Evolutionary conservation across 2,888 invertebrate genomes (phyloP).

Genomic region (Atrina japonica): DNA sequence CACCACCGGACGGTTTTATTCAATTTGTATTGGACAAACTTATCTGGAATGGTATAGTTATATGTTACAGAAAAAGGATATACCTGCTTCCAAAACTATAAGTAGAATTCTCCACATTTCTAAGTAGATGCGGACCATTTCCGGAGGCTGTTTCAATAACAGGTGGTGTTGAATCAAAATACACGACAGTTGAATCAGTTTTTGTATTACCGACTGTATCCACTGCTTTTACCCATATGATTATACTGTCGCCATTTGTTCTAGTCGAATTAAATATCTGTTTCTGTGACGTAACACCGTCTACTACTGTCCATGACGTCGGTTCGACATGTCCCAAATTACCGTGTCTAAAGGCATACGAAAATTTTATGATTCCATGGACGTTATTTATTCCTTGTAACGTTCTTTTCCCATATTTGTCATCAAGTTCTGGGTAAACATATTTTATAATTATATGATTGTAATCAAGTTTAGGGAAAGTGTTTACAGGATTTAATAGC

Average conservation of each 20-base stretch:
- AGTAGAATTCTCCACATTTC: slow-evolving; percentile 12
- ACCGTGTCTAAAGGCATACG: slow-evolving; percentile 19
- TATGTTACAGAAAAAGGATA: not conserved
- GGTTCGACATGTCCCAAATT: slow-evolving; percentile 12
- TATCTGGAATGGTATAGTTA: no score
- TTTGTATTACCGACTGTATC: slow-evolving; percentile 25
- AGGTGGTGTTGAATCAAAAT: slow-evolving; percentile 29
- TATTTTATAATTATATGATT: slow-evolving; percentile 9
- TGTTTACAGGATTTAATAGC: slow-evolving; percentile 48
- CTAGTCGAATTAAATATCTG: slow-evolving; percentile 6
- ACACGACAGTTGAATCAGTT: slow-evolving; percentile 12
- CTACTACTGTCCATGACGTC: not conserved
- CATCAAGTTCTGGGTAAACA: slow-evolving; percentile 38
- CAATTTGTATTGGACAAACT: no score
- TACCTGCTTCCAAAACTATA: slow-evolving; percentile 13
- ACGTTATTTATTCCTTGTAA: slow-evolving; percentile 45
- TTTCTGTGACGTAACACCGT: slow-evolving; percentile 5
- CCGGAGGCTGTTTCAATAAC: not conserved
- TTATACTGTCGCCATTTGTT: slow-evolving; percentile 22
- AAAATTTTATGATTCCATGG: slow-evolving; percentile 53
- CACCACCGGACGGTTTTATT: no score
- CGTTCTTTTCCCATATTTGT: slow-evolving; percentile 51
- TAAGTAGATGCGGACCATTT: not conserved
- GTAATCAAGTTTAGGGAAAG: slow-evolving; percentile 45
- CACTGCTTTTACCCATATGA: slow-evolving; percentile 21